Evolutionary conservation across 2,888 invertebrate species (phyloP), one percentile per base, ranked within the genome.

Genomic region (Chorisops tibialis): DNA sequence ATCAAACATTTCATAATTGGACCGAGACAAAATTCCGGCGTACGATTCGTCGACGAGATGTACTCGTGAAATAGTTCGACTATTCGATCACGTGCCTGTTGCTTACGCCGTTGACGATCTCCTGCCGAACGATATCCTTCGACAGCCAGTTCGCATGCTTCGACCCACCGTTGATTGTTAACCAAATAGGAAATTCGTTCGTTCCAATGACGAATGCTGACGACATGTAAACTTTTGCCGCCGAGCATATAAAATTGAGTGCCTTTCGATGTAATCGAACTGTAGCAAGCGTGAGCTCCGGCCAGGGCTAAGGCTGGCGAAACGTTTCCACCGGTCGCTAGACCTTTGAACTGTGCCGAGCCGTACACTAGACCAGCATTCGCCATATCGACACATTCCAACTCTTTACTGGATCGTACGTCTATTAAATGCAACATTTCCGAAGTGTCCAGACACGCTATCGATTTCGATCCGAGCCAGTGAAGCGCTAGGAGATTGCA

Each of bases 271-370:
- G 84, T 79, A 38, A 89, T 80, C 0, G 89, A 87, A 73, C 88
- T 87, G 72, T 89, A 90, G 71, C 89, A 89, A 0, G 85, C 85
- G 69, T 82, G 81, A 4, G 79, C 81, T 1, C 85, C 85, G 0
- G 84, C 85, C 58, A 79, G 73, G 41, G 83, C 81, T 74, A 85
- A 80, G 0, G 85, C 85, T 3, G 81, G 81, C 64, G 91, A 82
- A 68, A 88, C 98, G 73, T 95, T 94, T 0, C 97, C 96, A 5
- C 98, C 98, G 0, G 97, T 97, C 65, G 96, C 95, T 41, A 96
- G 80, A 0, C 91, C 97, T 80, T 95, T 86, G 70, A 88, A 91
- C 73, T 77, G 92, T 45, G 93, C 91, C 35, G 92, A 91, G 47
- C 90, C 88, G 72, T 93, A 94, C 1, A 93, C 91, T 41, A 94